Evolutionary conservation across 2,113 vertebrate species (phyloP).

Genomic region (Pipa parva): DNA sequence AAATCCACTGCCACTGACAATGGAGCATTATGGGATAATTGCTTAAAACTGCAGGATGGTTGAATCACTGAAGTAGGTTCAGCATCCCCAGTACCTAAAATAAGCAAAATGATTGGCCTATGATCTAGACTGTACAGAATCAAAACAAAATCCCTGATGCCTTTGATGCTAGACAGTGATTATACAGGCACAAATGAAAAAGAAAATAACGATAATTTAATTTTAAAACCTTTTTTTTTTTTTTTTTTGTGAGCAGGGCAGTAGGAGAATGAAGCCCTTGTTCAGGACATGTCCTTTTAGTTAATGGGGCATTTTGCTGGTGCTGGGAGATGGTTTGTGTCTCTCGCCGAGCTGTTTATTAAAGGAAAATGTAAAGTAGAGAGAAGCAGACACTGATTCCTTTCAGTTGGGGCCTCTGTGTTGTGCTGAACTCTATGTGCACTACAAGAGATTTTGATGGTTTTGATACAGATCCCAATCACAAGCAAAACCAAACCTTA

Average conservation of each 20-base stretch:
- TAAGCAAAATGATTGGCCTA: no score
- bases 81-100: no score
- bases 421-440: slow-evolving; percentile 28
- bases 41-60: no score
- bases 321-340: slow-evolving; percentile 32
- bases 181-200: background rate
- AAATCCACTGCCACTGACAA: no score
- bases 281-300: background rate
- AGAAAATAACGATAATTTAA: no score
- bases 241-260: background rate
- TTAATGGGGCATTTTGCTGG: slow-evolving; percentile 17
- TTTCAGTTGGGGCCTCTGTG: slow-evolving; percentile 27
- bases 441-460: slow-evolving; percentile 26
- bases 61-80: no score
- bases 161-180: background rate
- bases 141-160: no score
- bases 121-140: no score
- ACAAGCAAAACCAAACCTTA: background rate
- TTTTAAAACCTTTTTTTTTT: background rate
- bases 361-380: slow-evolving; percentile 25
- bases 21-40: no score
- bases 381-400: slow-evolving; percentile 28
- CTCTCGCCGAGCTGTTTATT: slow-evolving; percentile 27
- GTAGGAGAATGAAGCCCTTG: slow-evolving; percentile 9
- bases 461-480: slow-evolving; percentile 24